These are phyloP conservation scores for Brenthis ino DNA, from an alignment of 2,888 invertebrate genomes.

Conservation along the genomic window DNA sequence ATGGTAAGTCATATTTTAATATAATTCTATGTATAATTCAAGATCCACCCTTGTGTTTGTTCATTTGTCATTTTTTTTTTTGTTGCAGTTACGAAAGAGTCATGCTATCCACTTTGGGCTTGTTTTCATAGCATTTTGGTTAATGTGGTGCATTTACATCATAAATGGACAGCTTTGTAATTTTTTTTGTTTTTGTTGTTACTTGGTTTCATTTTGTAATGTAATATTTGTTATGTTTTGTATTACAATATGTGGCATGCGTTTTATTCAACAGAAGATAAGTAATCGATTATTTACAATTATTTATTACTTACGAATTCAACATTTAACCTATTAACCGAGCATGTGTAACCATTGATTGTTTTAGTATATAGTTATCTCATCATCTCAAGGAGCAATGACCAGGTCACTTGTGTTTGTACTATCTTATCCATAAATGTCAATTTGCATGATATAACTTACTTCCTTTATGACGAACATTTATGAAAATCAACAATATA, in stretches of 20 bases:
- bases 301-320: not conserved
- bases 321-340: constrained; percentile 12
- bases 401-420: constrained; percentile 58
- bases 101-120: constrained; percentile 57
- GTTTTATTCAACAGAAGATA: constrained; percentile 1
- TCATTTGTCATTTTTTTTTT: constrained; percentile 62
- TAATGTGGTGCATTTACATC: constrained; percentile 38
- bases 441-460: constrained; percentile 52
- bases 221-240: not conserved
- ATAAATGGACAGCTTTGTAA: constrained; percentile 30
- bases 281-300: not conserved
- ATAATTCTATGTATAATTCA: constrained; percentile 18
- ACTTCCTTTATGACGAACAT: constrained; percentile 8
- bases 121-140: constrained; percentile 38
- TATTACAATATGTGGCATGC: constrained; percentile 17
- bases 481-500: not conserved
- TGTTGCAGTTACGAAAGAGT: constrained; percentile 64
- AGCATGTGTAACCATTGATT: constrained; percentile 23
- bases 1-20: constrained; percentile 67
- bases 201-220: constrained; percentile 25
- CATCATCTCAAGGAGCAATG: constrained; percentile 49
- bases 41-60: constrained; percentile 26
- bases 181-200: constrained; percentile 28
- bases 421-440: constrained; percentile 63
- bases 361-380: constrained; percentile 35